Evolutionary conservation across 1,140 invertebrate genomes (phyloP).

Genomic region (Anadara kagoshimensis): DNA sequence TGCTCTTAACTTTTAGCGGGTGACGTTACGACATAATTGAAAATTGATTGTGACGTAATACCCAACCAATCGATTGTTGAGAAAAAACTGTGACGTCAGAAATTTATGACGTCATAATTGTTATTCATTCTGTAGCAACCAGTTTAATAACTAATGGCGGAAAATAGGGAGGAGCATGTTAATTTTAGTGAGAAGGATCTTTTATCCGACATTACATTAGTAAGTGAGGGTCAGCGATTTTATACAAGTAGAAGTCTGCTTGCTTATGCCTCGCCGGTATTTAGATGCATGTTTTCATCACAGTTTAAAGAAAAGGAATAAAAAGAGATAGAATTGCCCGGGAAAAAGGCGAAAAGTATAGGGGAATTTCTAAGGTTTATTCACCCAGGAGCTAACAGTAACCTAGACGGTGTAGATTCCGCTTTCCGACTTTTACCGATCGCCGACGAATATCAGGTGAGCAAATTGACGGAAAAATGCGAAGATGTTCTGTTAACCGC

Average conservation of each 20-base stretch:
- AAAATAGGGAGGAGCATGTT: background rate
- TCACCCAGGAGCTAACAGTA: conserved; percentile 26
- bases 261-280: conserved; percentile 35
- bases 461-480: conserved; percentile 35
- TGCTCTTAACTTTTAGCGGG: too few relatives aligned
- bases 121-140: background rate
- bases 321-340: conserved; percentile 25
- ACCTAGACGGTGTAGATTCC: conserved; percentile 27
- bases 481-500: conserved; percentile 25
- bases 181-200: conserved; percentile 16
- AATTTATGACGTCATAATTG: background rate
- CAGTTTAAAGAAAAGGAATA: conserved; percentile 40
- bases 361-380: conserved; percentile 33
- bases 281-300: conserved; percentile 37
- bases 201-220: conserved; percentile 15
- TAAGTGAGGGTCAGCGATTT: conserved; percentile 24
- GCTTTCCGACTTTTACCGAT: conserved; percentile 35
- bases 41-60: too few relatives aligned
- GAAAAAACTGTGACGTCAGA: background rate
- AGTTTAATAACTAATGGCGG: too few relatives aligned
- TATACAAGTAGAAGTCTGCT: conserved; percentile 29
- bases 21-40: too few relatives aligned
- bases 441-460: conserved; percentile 41
- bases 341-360: conserved; percentile 27
- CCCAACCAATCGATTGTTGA: background rate